A percentile compares a stretch with the other conserved stretches of the same genome.
Conservation (phyloP, 2,797 vertebrate genomes). For the Synanceia verrucosa region DNA sequence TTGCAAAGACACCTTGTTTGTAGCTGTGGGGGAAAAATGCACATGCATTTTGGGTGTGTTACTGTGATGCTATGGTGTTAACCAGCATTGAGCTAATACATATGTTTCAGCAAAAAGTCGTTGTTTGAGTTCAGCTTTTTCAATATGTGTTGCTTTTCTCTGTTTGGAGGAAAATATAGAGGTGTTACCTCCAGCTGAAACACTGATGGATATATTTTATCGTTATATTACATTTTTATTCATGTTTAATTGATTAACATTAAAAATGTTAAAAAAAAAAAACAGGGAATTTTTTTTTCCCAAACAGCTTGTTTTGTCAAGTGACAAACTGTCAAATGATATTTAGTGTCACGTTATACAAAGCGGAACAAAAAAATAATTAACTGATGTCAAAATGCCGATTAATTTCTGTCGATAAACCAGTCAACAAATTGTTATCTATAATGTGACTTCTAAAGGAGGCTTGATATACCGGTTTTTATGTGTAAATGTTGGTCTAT, state of each 20-base stretch:
- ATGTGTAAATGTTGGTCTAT: background rate
- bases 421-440: no score
- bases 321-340: background rate
- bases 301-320: no score
- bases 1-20: background rate
- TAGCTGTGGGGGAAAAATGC: background rate
- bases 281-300: no score
- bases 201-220: background rate
- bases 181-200: background rate
- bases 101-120: no score
- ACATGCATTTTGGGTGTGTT: background rate
- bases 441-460: background rate
- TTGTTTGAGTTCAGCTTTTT: background rate
- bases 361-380: accelerated
- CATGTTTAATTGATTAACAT: background rate
- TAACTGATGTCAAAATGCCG: background rate
- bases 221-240: background rate
- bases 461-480: background rate
- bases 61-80: background rate
- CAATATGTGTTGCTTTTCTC: background rate
- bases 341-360: background rate
- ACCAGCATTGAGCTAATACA: no score
- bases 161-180: background rate
- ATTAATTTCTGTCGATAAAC: background rate
- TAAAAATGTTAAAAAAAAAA: no score